These are phyloP conservation scores for Drosophila anomelani DNA, from an alignment of 2,888 invertebrate genomes.

Conservation along the genomic window DNA sequence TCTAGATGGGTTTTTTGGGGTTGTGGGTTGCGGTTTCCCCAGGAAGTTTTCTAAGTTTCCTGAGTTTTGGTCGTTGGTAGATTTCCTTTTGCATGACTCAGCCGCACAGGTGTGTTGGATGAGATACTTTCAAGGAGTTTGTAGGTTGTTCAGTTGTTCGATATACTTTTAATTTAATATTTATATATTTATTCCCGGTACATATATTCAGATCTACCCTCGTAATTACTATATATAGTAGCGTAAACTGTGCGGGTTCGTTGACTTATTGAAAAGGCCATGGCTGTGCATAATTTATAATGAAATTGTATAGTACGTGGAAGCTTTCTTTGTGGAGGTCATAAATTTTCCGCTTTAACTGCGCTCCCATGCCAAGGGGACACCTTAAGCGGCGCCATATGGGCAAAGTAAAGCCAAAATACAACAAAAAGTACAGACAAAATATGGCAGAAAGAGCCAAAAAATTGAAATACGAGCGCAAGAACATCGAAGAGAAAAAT, in stretches of 20 bases:
- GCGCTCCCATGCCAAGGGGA: slow-evolving; percentile 52
- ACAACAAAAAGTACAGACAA: slow-evolving; percentile 21
- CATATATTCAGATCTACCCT: slow-evolving; percentile 9
- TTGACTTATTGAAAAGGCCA: slow-evolving; percentile 67
- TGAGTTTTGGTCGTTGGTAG: slow-evolving; percentile 4
- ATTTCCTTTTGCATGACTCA: slow-evolving; percentile 45
- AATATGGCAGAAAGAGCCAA: slow-evolving; percentile 39
- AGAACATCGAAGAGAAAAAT: slow-evolving; percentile 54
- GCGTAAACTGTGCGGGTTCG: slow-evolving; percentile 48
- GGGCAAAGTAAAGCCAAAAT: slow-evolving; percentile 50
- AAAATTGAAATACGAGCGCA: slow-evolving; percentile 76
- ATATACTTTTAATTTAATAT: background rate
- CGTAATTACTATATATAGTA: slow-evolving; percentile 19
- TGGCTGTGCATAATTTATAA: slow-evolving; percentile 69
- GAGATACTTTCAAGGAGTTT: background rate
- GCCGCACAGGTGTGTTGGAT: background rate
- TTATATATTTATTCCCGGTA: background rate
- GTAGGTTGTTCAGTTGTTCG: background rate
- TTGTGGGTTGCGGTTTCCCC: slow-evolving; percentile 28
- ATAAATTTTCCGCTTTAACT: slow-evolving; percentile 70
- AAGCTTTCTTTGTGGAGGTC: slow-evolving; percentile 55
- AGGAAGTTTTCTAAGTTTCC: slow-evolving; percentile 18
- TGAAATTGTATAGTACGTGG: slow-evolving; percentile 64
- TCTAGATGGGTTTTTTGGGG: slow-evolving; percentile 22
- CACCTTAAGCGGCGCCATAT: slow-evolving; percentile 74